Percentiles rank a stretch among this genome's conserved stretches.
These are phyloP conservation scores for Xanthorhoe designata DNA, from an alignment of 2,888 invertebrate species.

Conservation along the genomic window DNA sequence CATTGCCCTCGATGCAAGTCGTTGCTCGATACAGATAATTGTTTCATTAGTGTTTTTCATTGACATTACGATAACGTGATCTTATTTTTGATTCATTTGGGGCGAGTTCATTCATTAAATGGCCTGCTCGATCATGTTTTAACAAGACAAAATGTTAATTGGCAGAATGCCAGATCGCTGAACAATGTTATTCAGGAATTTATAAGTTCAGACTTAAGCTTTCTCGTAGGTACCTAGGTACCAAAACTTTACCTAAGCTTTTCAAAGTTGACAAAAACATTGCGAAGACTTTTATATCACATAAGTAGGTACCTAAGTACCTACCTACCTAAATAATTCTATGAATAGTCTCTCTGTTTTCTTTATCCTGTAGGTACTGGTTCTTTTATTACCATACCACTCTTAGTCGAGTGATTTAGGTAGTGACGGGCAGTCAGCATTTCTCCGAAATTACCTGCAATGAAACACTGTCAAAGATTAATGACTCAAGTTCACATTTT, in stretches of 20 bases:
- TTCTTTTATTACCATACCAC: neutral
- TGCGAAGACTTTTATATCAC: neutral
- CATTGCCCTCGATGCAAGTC: conserved; percentile 62
- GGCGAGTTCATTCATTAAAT: conserved; percentile 23
- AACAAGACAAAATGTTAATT: neutral
- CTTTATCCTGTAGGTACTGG: neutral
- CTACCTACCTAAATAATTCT: too few relatives aligned
- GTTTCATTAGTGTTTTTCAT: conserved; percentile 58
- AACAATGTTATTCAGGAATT: neutral
- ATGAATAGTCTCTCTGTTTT: neutral
- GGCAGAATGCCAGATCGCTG: neutral
- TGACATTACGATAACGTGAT: conserved; percentile 51
- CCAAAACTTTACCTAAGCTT: neutral
- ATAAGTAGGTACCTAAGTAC: neutral
- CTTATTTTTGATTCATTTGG: conserved; percentile 42
- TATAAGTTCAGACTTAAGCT: neutral
- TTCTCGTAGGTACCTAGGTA: neutral
- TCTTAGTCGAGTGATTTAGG: too few relatives aligned
- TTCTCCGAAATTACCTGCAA: neutral
- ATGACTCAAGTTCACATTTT: conserved; percentile 62
- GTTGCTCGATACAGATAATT: conserved; percentile 58
- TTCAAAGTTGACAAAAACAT: neutral
- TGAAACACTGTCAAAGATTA: conserved; percentile 27
- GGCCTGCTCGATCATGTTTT: conserved; percentile 11
- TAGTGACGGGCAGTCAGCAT: neutral